phyloP scores from a whole-genome alignment of 1,140 invertebrate genomes.

The Battus philenor region DNA sequence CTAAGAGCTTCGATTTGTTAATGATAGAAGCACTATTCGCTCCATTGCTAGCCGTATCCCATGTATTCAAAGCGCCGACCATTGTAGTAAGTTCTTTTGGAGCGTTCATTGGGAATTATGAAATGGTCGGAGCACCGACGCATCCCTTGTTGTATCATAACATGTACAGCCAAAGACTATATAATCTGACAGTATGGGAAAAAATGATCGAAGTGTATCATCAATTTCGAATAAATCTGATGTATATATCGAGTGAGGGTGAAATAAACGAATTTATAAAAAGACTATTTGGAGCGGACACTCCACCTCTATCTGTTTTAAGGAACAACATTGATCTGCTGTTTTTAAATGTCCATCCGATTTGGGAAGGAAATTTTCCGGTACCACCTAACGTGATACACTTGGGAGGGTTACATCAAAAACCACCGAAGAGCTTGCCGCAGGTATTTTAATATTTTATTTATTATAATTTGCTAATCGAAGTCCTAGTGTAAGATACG shows the following conservation, averaged over 20 bases:
- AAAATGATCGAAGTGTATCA: slow-evolving; percentile 31
- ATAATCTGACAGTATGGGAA: slow-evolving; percentile 28
- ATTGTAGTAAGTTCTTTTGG: too few species aligned
- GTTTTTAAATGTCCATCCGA: slow-evolving; percentile 71
- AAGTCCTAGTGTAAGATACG: too few species aligned
- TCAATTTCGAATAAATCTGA: slow-evolving; percentile 14
- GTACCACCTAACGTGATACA: slow-evolving; percentile 74
- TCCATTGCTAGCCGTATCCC: neutral
- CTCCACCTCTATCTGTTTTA: slow-evolving; percentile 55
- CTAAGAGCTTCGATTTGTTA: neutral
- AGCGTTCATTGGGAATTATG: slow-evolving; percentile 13
- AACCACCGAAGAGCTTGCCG: slow-evolving; percentile 43
- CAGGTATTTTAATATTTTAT: slow-evolving; percentile 37
- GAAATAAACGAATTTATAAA: slow-evolving; percentile 21
- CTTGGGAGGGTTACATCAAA: slow-evolving; percentile 77
- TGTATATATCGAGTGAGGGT: slow-evolving; percentile 16
- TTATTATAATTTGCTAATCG: slow-evolving; percentile 3
- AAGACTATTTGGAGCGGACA: slow-evolving; percentile 25
- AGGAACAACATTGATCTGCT: slow-evolving; percentile 70
- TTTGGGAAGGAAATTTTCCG: slow-evolving; percentile 60
- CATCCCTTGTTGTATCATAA: slow-evolving; percentile 62
- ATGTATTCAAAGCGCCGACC: neutral
- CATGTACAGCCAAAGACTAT: slow-evolving; percentile 22
- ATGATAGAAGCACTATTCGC: neutral
- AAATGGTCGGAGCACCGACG: slow-evolving; percentile 49